phyloP scores from a whole-genome alignment of 2,888 invertebrate species.

The Meiosimyza decipiens region DNA sequence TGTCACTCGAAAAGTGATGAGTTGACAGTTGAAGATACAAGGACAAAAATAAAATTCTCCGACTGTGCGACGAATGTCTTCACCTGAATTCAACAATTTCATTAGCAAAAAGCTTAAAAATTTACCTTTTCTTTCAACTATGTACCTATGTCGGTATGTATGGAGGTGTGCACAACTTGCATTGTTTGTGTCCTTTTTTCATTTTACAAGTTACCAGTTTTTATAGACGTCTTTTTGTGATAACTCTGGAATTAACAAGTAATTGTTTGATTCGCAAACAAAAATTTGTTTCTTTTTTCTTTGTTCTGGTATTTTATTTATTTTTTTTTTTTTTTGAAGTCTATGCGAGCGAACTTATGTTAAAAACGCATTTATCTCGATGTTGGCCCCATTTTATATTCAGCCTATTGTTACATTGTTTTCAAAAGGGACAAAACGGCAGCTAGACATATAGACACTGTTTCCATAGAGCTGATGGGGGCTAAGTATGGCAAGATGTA shows the following conservation, averaged over 20 bases:
- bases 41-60: not conserved
- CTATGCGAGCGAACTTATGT: not conserved
- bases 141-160: not conserved
- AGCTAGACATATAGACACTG: not conserved
- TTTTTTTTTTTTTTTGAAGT: not conserved
- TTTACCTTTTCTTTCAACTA: not conserved
- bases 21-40: not conserved
- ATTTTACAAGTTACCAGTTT: not conserved
- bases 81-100: conserved; percentile 20
- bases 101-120: conserved; percentile 18
- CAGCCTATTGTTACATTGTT: conserved; percentile 17
- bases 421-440: conserved; percentile 9
- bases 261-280: conserved; percentile 27
- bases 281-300: conserved; percentile 2
- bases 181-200: not conserved
- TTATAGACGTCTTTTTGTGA: conserved; percentile 6
- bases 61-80: not conserved
- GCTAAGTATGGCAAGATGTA: not conserved
- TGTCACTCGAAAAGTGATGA: not conserved
- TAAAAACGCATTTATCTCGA: conserved; percentile 17
- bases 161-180: not conserved
- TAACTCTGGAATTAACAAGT: conserved; percentile 30
- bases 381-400: conserved; percentile 18
- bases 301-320: not conserved
- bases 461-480: not conserved